A percentile compares a stretch with the other conserved stretches of the same genome.
Conservation (phyloP, 2,797 vertebrate species). For the Sylvia borin region DNA sequence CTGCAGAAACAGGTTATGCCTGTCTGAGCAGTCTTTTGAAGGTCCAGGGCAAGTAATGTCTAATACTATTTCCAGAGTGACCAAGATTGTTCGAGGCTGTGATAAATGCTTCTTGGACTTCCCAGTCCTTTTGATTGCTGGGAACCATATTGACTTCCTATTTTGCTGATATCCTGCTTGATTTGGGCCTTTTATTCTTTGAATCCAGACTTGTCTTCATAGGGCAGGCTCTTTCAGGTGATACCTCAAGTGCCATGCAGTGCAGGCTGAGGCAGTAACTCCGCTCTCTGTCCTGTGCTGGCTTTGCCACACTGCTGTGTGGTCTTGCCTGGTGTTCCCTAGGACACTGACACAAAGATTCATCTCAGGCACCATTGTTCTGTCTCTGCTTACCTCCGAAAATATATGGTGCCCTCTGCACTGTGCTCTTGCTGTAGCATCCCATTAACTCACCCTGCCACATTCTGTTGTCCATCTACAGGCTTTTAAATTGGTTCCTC, state of each 20-base stretch:
- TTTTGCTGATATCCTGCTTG: neutral
- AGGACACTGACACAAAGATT: neutral
- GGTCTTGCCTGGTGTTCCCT: neutral
- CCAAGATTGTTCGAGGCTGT: neutral
- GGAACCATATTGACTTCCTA: neutral
- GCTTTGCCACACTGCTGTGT: neutral
- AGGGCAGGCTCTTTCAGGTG: fast-evolving
- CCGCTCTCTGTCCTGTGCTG: neutral
- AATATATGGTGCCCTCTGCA: neutral
- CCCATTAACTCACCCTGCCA: neutral
- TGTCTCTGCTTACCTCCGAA: neutral
- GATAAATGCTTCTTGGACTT: neutral
- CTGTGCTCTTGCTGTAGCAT: neutral
- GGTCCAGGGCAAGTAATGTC: neutral
- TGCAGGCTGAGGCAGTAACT: neutral
- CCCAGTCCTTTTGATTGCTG: neutral
- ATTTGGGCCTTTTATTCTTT: neutral
- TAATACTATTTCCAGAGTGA: neutral
- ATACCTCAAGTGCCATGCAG: neutral
- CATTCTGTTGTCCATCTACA: fast-evolving
- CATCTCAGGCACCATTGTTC: neutral
- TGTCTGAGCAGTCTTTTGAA: neutral
- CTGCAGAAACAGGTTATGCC: neutral
- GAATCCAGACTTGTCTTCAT: fast-evolving
- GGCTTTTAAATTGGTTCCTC: neutral